phyloP scores from a whole-genome alignment of 1,140 invertebrate genomes.

The Theocolax elegans region DNA sequence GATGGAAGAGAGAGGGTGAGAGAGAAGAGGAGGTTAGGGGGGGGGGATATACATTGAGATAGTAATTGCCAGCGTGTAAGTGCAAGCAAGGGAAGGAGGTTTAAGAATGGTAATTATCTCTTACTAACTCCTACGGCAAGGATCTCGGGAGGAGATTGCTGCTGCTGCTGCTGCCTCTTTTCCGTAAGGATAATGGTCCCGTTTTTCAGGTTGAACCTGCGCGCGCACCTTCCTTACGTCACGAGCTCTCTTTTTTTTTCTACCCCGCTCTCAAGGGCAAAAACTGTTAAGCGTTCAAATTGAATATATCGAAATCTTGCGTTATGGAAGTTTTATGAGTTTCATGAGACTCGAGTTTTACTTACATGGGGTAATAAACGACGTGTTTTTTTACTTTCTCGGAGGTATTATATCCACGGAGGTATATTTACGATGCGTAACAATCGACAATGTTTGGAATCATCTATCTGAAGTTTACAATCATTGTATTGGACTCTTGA shows the following conservation, averaged over 20 bases:
- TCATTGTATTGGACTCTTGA: no score
- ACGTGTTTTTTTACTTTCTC: no score
- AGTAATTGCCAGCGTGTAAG: conserved; percentile 35
- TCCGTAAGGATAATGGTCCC: conserved; percentile 23
- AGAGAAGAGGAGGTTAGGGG: no score
- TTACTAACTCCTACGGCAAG: conserved; percentile 28
- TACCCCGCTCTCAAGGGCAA: not conserved
- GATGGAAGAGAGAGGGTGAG: no score
- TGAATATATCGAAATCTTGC: not conserved
- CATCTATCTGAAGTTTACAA: no score
- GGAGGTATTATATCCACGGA: no score
- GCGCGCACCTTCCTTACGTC: conserved; percentile 9
- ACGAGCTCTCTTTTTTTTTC: conserved; percentile 6
- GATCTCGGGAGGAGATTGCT: conserved; percentile 26
- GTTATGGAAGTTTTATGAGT: no score
- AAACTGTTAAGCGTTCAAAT: not conserved
- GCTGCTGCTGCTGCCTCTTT: not conserved
- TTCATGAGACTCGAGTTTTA: no score
- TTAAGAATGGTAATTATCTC: conserved; percentile 39
- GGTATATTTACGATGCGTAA: no score
- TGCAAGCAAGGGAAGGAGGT: conserved; percentile 17
- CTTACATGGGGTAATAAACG: no score
- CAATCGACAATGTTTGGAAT: no score
- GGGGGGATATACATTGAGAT: conserved; percentile 15
- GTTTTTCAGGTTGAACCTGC: conserved; percentile 20